Conservation (phyloP, 2,113 vertebrate species). For the Rhynchomys soricoides region DNA sequence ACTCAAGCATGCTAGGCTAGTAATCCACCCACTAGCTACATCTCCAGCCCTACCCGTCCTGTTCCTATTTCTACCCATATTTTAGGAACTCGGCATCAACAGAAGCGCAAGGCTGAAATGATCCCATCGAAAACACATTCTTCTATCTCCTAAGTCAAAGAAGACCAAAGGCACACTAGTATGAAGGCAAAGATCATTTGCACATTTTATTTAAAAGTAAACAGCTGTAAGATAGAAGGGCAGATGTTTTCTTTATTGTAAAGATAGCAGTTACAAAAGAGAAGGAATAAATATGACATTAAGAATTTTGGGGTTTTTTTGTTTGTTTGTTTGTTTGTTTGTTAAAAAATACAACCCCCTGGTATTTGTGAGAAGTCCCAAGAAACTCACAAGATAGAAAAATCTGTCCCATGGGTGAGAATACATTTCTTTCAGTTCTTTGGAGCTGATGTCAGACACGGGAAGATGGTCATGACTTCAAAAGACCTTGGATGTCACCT, state of each 20-base stretch:
- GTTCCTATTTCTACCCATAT: neutral
- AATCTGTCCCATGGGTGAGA: constrained; percentile 51
- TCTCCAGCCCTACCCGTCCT: neutral
- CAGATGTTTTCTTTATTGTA: constrained; percentile 81
- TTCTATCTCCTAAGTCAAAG: neutral
- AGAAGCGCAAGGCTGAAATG: neutral
- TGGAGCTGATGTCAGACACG: neutral
- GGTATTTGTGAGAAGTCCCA: neutral
- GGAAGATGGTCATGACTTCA: neutral
- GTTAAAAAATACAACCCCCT: constrained; percentile 35
- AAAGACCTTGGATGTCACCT: neutral
- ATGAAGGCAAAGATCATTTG: constrained; percentile 73
- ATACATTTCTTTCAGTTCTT: neutral
- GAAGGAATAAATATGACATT: constrained; percentile 85
- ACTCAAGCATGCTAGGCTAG: neutral
- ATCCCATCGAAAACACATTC: neutral
- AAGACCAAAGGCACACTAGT: neutral
- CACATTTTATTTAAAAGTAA: constrained; percentile 80
- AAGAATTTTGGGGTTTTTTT: constrained; percentile 45
- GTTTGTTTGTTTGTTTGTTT: too few species aligned
- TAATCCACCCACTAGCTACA: neutral
- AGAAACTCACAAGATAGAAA: constrained; percentile 69
- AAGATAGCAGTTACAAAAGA: constrained; percentile 69
- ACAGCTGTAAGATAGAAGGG: constrained; percentile 74
- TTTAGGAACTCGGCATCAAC: neutral